Conservation (phyloP, 2,797 vertebrate species). For the Tokudaia tokunoshimensis region DNA sequence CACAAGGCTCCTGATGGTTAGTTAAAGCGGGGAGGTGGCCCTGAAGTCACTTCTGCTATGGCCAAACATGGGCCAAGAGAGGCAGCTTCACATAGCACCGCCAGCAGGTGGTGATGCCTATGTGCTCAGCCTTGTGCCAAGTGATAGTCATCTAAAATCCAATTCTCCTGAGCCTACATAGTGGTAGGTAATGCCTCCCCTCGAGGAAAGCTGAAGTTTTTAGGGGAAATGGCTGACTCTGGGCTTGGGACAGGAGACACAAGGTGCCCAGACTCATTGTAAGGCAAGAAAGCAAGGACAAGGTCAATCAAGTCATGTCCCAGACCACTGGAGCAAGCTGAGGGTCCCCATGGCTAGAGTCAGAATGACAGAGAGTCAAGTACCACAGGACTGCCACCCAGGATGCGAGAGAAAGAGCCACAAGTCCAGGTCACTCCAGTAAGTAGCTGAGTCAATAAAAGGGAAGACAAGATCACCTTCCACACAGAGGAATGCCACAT, state of each 20-base stretch:
- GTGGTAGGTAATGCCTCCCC: background rate
- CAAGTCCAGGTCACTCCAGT: background rate
- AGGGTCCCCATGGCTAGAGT: background rate
- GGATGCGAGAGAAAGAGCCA: background rate
- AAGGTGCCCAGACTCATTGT: background rate
- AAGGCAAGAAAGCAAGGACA: background rate
- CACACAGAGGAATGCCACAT: background rate
- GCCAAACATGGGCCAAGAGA: background rate
- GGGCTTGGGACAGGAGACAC: background rate
- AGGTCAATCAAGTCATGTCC: background rate
- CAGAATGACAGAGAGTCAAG: background rate
- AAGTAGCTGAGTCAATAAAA: background rate
- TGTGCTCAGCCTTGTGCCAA: background rate
- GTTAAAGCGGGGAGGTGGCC: background rate
- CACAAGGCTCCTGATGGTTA: background rate
- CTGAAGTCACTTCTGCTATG: background rate
- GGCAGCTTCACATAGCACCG: background rate
- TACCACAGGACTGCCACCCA: background rate
- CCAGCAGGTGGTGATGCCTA: background rate
- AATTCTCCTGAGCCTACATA: background rate
- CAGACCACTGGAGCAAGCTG: background rate
- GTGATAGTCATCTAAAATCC: background rate
- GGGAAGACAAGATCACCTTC: background rate
- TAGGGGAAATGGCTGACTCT: background rate
- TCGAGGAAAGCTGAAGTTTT: background rate